Conservation (phyloP, 2,113 vertebrate genomes). For the Channa argus region DNA sequence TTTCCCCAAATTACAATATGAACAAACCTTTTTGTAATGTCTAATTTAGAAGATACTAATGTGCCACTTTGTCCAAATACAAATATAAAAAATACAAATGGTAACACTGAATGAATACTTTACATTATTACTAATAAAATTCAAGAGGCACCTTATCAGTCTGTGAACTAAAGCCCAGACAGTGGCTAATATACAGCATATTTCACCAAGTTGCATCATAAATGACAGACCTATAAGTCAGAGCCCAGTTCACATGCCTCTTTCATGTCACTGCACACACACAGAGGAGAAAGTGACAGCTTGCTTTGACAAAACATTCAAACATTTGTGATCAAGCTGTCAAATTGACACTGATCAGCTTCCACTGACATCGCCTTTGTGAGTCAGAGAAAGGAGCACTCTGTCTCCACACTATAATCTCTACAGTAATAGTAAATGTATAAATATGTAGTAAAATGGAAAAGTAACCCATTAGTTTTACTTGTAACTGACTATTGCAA, state of each 20-base stretch:
- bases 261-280: neutral
- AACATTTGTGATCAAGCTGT: neutral
- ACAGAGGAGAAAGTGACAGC: neutral
- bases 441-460: too few relatives aligned
- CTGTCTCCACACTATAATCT: neutral
- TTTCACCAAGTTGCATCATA: slow-evolving; percentile 29
- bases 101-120: too few relatives aligned
- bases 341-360: neutral
- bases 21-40: too few relatives aligned
- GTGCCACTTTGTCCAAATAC: too few relatives aligned
- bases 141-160: neutral
- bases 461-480: too few relatives aligned
- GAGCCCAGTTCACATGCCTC: neutral
- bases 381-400: neutral
- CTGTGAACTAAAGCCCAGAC: neutral
- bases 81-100: too few relatives aligned
- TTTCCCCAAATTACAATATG: too few relatives aligned
- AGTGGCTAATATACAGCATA: too few relatives aligned
- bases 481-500: too few relatives aligned
- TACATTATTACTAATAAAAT: neutral
- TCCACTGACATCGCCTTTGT: neutral
- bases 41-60: too few relatives aligned
- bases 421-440: too few relatives aligned
- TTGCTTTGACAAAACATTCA: neutral
- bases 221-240: neutral